A percentile compares a stretch with the other conserved stretches of the same genome.
phyloP scores from a whole-genome alignment of 2,888 invertebrate species.

The Congeria kusceri region DNA sequence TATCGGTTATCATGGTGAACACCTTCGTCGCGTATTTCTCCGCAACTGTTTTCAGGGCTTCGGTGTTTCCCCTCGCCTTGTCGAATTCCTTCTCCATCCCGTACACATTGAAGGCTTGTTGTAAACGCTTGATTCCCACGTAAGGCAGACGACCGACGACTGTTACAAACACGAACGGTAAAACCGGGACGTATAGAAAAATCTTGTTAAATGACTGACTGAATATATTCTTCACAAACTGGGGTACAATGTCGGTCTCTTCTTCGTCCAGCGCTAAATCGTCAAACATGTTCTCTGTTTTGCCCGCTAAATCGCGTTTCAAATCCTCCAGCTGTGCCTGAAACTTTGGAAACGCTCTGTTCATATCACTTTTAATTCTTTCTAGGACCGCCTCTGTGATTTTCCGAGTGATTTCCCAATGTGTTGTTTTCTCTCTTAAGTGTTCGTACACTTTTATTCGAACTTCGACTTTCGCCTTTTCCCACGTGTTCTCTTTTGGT shows the following conservation, averaged over 20 bases:
- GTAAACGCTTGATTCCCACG: constrained; percentile 63
- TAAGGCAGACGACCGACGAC: constrained; percentile 67
- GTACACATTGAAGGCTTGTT: constrained; percentile 49
- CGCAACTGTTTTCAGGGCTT: constrained; percentile 37
- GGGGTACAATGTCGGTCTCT: constrained; percentile 49
- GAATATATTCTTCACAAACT: constrained; percentile 49
- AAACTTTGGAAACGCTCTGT: constrained; percentile 67
- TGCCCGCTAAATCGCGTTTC: constrained; percentile 62
- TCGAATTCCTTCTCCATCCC: constrained; percentile 52
- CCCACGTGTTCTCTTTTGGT: constrained; percentile 42
- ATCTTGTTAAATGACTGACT: constrained; percentile 52
- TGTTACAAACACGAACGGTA: constrained; percentile 68
- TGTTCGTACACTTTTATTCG: constrained; percentile 55
- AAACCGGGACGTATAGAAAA: constrained; percentile 65
- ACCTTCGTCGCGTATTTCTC: constrained; percentile 55
- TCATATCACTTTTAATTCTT: constrained; percentile 53
- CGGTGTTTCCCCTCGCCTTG: constrained; percentile 41
- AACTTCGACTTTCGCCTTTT: constrained; percentile 48
- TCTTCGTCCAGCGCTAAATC: constrained; percentile 24
- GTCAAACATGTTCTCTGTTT: not conserved
- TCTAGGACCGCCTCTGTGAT: constrained; percentile 52
- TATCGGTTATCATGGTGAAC: constrained; percentile 53
- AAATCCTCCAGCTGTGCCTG: constrained; percentile 19
- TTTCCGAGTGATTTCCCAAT: constrained; percentile 61
- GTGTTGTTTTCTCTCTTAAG: constrained; percentile 47